Evolutionary conservation across 2,797 vertebrate species (phyloP).

Genomic region (Cyprinodon diabolis): DNA sequence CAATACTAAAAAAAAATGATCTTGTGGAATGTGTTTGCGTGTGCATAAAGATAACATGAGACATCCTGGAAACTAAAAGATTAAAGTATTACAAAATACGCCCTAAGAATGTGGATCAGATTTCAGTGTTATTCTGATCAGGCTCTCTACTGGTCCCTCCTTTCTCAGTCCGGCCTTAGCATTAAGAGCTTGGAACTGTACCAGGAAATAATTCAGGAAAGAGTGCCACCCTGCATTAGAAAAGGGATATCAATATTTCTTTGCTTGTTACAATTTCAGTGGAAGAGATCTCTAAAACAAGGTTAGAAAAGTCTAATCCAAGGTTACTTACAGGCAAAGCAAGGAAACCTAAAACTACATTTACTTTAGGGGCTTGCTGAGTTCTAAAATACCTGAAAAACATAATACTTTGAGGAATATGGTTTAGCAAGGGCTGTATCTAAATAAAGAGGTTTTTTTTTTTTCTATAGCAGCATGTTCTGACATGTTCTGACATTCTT

Average conservation of each 20-base stretch:
- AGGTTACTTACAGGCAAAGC: neutral
- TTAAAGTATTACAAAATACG: neutral
- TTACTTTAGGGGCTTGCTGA: neutral
- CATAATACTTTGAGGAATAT: neutral
- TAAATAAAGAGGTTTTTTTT: neutral
- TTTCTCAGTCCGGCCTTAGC: neutral
- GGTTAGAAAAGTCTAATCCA: neutral
- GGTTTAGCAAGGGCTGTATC: neutral
- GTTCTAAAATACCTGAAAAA: neutral
- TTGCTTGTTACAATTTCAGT: neutral
- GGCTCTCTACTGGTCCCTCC: neutral
- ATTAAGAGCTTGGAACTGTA: neutral
- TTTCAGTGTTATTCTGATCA: neutral
- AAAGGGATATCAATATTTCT: too few species aligned
- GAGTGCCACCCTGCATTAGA: neutral
- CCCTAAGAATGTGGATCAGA: too few species aligned
- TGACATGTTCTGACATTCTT: neutral
- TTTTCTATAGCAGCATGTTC: neutral
- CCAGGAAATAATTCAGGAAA: neutral
- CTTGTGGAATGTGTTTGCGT: too few species aligned
- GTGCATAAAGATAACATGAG: neutral
- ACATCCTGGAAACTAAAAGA: neutral
- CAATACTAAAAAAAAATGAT: too few species aligned
- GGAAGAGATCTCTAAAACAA: neutral
- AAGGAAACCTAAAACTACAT: neutral